phyloP scores from a whole-genome alignment of 2,113 vertebrate species.

The Redunca redunca region DNA sequence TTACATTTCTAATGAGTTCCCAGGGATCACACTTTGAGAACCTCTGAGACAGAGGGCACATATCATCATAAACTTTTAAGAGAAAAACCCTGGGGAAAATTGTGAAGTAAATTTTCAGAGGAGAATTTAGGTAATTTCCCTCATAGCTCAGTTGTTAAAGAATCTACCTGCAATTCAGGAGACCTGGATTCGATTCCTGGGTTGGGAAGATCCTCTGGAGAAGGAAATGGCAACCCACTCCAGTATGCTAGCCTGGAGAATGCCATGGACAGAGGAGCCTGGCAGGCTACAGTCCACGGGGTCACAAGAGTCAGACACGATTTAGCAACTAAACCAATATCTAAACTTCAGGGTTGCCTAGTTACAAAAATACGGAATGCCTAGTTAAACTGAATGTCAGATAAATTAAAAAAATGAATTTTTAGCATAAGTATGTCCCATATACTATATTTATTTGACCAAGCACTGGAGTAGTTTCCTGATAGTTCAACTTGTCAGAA shows the following conservation, averaged over 20 bases:
- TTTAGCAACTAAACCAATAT: background rate
- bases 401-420: background rate
- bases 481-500: background rate
- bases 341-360: background rate
- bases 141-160: background rate
- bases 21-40: background rate
- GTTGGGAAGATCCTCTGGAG: background rate
- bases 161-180: background rate
- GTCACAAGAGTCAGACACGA: background rate
- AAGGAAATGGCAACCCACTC: background rate
- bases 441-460: background rate
- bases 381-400: background rate
- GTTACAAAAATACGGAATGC: background rate
- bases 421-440: background rate
- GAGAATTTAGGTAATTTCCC: background rate
- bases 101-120: background rate
- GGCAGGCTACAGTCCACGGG: background rate
- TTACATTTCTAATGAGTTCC: background rate
- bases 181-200: background rate
- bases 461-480: background rate
- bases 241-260: background rate
- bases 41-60: background rate
- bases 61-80: background rate
- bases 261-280: background rate
- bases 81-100: background rate